Conservation (phyloP, 2,113 vertebrate genomes). For the Menura novaehollandiae region DNA sequence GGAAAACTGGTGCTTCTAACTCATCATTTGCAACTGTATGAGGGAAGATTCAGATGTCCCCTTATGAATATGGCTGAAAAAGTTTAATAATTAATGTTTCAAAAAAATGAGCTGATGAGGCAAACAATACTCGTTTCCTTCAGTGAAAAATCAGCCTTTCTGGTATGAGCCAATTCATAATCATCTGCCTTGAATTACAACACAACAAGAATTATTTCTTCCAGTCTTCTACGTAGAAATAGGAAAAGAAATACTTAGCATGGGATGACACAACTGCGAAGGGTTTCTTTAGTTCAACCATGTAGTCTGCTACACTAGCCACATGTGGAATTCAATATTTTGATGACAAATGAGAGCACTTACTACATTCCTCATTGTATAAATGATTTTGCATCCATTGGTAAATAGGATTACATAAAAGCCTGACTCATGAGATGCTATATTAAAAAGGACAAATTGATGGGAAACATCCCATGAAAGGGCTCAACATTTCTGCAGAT, state of each 20-base stretch:
- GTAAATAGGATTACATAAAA: background rate
- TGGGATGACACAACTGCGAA: background rate
- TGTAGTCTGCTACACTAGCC: background rate
- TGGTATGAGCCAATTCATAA: background rate
- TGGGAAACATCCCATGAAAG: background rate
- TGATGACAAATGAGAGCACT: slow-evolving; percentile 16
- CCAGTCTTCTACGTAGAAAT: background rate
- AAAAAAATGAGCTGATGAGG: background rate
- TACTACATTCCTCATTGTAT: background rate
- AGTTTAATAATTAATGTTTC: slow-evolving; percentile 17
- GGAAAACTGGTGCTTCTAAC: background rate
- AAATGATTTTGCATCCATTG: background rate
- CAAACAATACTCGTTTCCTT: background rate
- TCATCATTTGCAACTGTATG: background rate
- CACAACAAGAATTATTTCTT: background rate
- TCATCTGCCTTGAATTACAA: slow-evolving; percentile 7
- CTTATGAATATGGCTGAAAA: background rate
- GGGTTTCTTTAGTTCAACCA: background rate
- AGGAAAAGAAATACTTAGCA: background rate
- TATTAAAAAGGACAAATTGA: background rate
- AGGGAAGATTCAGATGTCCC: slow-evolving; percentile 12
- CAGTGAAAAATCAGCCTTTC: slow-evolving; percentile 16
- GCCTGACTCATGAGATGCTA: background rate
- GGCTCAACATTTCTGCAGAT: background rate
- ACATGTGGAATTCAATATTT: slow-evolving; percentile 13